These are phyloP conservation scores for Sebastes jordani DNA, from an alignment of 2,797 vertebrate species.

Conservation along the genomic window DNA sequence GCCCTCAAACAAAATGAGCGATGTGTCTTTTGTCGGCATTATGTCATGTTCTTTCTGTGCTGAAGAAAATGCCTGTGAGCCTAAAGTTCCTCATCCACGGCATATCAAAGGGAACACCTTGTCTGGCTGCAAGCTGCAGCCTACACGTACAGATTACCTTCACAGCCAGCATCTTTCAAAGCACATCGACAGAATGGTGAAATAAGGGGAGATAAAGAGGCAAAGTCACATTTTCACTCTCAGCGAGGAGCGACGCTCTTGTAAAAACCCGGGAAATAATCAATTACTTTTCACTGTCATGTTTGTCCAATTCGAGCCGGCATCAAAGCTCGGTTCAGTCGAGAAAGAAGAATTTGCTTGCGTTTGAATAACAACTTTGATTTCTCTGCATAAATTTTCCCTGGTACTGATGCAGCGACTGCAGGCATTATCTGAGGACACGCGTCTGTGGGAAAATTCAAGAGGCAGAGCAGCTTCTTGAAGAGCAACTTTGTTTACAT, in stretches of 20 bases:
- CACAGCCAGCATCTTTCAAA: slow-evolving; percentile 43
- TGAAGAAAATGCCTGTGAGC: slow-evolving; percentile 40
- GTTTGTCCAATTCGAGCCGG: slow-evolving; percentile 40
- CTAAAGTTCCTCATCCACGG: slow-evolving; percentile 45
- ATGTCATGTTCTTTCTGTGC: slow-evolving; percentile 20
- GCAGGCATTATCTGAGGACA: slow-evolving; percentile 22
- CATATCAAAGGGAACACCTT: slow-evolving; percentile 62
- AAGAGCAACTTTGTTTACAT: slow-evolving; percentile 47
- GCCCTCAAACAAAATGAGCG: slow-evolving; percentile 21
- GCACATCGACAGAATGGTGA: slow-evolving; percentile 43
- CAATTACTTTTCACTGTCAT: slow-evolving; percentile 38
- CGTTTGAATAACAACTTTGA: slow-evolving; percentile 41
- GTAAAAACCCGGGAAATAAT: slow-evolving; percentile 52
- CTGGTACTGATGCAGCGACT: neutral
- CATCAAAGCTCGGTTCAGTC: slow-evolving; percentile 47
- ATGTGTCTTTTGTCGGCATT: slow-evolving; percentile 6
- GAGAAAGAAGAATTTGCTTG: slow-evolving; percentile 18
- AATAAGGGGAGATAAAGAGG: slow-evolving; percentile 44
- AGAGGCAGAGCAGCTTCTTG: slow-evolving; percentile 27
- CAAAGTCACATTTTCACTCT: slow-evolving; percentile 34
- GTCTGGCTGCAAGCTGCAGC: slow-evolving; percentile 50
- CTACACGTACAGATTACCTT: slow-evolving; percentile 35
- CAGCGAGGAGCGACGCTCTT: neutral
- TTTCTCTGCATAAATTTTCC: slow-evolving; percentile 10
- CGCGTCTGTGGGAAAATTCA: neutral